Evolutionary conservation across 2,113 vertebrate species (phyloP).

Genomic region (Lepidiolamprologus cunningtoni): DNA sequence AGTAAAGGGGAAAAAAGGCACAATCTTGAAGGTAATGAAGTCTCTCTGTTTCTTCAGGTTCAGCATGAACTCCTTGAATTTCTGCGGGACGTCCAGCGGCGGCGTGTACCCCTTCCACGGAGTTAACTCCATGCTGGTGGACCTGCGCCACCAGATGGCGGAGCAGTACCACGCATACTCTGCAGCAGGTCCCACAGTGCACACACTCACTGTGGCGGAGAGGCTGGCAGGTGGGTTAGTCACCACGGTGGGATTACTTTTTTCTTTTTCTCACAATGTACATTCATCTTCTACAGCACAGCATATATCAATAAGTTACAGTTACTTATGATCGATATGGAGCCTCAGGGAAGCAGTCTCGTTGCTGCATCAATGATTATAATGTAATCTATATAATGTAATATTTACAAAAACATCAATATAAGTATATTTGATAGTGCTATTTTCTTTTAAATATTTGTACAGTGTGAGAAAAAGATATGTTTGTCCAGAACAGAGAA

Average conservation of each 20-base stretch:
- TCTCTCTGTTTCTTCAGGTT: neutral
- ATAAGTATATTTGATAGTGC: neutral
- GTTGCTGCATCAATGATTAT: neutral
- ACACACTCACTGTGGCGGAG: slow-evolving; percentile 68
- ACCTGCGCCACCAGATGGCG: slow-evolving; percentile 69
- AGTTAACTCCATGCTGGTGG: slow-evolving; percentile 52
- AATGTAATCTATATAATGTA: neutral
- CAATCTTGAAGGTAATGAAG: neutral
- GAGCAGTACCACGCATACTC: slow-evolving; percentile 55
- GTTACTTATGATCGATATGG: neutral
- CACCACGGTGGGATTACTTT: neutral
- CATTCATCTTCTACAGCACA: neutral
- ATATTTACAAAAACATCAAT: neutral
- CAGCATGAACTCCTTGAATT: slow-evolving; percentile 64
- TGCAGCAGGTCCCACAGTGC: slow-evolving; percentile 20
- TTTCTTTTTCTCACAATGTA: neutral
- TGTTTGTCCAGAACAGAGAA: neutral
- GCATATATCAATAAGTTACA: neutral
- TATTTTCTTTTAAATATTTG: fast-evolving
- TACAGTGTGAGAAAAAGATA: neutral
- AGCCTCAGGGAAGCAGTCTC: neutral
- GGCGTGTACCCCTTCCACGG: slow-evolving; percentile 32
- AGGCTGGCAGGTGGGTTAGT: slow-evolving; percentile 68
- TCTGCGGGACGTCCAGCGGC: slow-evolving; percentile 37
- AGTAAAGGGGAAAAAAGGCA: fast-evolving